A percentile compares a stretch with the other conserved stretches of the same genome.
Evolutionary conservation across 2,888 invertebrate genomes (phyloP).

Genomic region (Hoplodrina blanda): DNA sequence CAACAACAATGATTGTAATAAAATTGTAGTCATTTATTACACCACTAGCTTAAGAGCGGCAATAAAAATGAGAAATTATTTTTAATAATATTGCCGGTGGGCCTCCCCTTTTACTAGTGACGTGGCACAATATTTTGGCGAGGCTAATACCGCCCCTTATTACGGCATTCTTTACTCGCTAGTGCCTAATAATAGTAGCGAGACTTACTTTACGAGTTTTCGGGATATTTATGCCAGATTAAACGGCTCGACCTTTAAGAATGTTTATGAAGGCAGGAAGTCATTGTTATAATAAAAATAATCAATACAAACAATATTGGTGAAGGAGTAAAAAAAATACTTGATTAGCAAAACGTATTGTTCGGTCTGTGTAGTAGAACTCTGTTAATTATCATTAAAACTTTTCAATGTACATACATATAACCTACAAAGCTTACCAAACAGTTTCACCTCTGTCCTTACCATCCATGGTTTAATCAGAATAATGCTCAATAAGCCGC

Average conservation of each 20-base stretch:
- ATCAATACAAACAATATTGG: conserved; percentile 5
- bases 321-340: too few relatives aligned
- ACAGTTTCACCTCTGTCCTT: too few relatives aligned
- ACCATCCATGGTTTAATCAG: background rate
- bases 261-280: conserved; percentile 52
- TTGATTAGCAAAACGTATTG: background rate
- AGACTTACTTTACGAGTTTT: conserved; percentile 84
- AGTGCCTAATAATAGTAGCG: conserved; percentile 82
- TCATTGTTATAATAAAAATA: conserved; percentile 17
- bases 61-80: conserved; percentile 91
- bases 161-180: conserved; percentile 83
- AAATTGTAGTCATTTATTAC: conserved; percentile 81
- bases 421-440: background rate
- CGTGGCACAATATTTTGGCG: conserved; percentile 83
- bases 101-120: conserved; percentile 74
- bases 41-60: conserved; percentile 77
- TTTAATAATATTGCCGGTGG: conserved; percentile 85
- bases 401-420: too few relatives aligned
- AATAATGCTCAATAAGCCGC: conserved; percentile 36
- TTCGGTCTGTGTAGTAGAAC: too few relatives aligned
- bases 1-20: conserved; percentile 61
- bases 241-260: conserved; percentile 65
- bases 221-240: conserved; percentile 78
- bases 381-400: too few relatives aligned
- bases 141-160: conserved; percentile 79